Base-by-base conservation (phyloP, 2,888 invertebrate species). In the Amphipyra berbera region DNA sequence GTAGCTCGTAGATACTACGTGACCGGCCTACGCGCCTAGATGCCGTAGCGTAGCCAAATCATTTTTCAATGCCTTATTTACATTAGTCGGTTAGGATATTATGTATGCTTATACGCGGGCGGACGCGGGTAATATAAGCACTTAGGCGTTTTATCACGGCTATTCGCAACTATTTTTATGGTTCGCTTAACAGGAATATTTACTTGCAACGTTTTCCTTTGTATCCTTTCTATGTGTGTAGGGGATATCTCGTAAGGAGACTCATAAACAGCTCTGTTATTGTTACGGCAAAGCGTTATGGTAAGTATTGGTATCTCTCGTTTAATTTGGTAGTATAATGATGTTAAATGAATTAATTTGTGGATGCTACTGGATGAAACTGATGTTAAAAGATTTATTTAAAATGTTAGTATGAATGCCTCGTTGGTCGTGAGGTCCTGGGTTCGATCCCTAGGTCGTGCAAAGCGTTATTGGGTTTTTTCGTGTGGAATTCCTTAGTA, bases 1-100 rank as follows among this genome's bases (percentile, higher is more conserved):
- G 82, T 81, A 84, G 82, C 72, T 65, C 81, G 86, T 85, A 84
- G 88, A 60, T 61, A 82, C 88, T 89, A 90, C 89, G 88, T 87
- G 88, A 82, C 66, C 60, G 50, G 88, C 83, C 88, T 88, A 89
- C 88, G 83, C 54, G 80, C 76, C 75, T 78, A 77, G 78, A 67
- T 55, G 50, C 65, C 70, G 76, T 77, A 79, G 78, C 70, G 76
- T 77, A 79, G 78, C 67, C 12, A 61, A 74, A 72, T 72, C 47
- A 64, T 76, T 80, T 77, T 81, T 79, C 79, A 72, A 85, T 84
- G 81, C 68, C 59, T 41, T 73, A 46, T n/a, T 4, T 37, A 66
- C 47, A 68, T 55, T 47, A 59, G 48, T 62, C 33, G 59, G 59
- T 46, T 52, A 52, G 46, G 40, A 45, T 58, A 47, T 55, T 45